These are phyloP conservation scores for Botrylloides violaceus DNA, from an alignment of 23 tunicate species.

Conservation along the genomic window DNA sequence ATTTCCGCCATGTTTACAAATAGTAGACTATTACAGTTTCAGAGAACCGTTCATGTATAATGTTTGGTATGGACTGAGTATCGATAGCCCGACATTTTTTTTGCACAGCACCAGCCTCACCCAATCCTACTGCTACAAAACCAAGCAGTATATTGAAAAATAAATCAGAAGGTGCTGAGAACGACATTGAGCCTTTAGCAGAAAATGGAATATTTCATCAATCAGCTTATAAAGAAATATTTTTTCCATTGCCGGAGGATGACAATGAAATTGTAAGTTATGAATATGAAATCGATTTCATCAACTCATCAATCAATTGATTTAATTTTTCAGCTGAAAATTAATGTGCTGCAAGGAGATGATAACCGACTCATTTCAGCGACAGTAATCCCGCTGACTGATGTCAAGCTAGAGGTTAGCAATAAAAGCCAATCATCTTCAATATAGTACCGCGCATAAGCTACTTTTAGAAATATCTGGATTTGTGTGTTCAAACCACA, in stretches of 20 bases:
- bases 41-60: background rate
- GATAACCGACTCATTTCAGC: slow-evolving; percentile 54
- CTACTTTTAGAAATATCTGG: no score
- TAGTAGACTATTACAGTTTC: background rate
- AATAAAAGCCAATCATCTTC: no score
- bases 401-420: slow-evolving; percentile 30
- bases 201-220: slow-evolving; percentile 9
- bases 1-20: background rate
- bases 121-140: slow-evolving; percentile 37
- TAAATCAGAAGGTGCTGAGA: slow-evolving; percentile 41
- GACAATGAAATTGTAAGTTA: background rate
- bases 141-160: slow-evolving; percentile 77
- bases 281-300: background rate
- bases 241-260: slow-evolving; percentile 13
- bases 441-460: no score
- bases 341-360: slow-evolving; percentile 53
- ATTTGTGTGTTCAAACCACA: no score
- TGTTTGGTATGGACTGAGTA: background rate
- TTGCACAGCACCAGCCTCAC: slow-evolving; percentile 24
- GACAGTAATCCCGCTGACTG: slow-evolving; percentile 44
- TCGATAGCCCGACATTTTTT: background rate
- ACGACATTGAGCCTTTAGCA: slow-evolving; percentile 7
- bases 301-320: no score
- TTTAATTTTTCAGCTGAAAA: slow-evolving; percentile 51
- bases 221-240: slow-evolving; percentile 8